Percentiles rank a stretch among this genome's conserved stretches.
Conservation (phyloP, 2,797 vertebrate genomes). For the Etheostoma nigrum region DNA sequence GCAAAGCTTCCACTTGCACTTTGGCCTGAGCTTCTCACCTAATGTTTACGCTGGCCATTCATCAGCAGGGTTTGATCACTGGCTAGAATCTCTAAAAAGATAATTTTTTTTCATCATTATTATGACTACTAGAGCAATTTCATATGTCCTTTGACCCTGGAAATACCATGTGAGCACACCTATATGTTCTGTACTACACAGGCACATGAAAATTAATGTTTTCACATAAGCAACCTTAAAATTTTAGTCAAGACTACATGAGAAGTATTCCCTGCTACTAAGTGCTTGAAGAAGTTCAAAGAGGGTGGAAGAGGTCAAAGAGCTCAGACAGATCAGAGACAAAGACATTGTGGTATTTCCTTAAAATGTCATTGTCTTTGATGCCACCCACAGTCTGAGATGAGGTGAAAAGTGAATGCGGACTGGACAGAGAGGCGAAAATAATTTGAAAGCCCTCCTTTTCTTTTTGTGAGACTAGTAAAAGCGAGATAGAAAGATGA, state of each 20-base stretch:
- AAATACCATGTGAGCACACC: slow-evolving; percentile 3
- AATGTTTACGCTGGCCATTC: slow-evolving; percentile 60
- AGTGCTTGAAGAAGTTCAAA: slow-evolving; percentile 23
- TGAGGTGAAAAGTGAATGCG: slow-evolving; percentile 3
- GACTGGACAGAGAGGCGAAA: slow-evolving; percentile 27
- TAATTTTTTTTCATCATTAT: slow-evolving; percentile 58
- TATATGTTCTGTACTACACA: neutral
- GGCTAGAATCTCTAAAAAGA: slow-evolving; percentile 41
- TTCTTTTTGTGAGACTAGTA: slow-evolving; percentile 17
- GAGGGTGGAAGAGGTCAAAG: slow-evolving; percentile 45
- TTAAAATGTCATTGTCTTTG: slow-evolving; percentile 71
- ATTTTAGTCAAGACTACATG: neutral
- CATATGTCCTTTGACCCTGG: slow-evolving; percentile 15
- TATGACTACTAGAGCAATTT: slow-evolving; percentile 19
- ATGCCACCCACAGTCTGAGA: slow-evolving; percentile 44
- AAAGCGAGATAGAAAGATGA: slow-evolving; percentile 42
- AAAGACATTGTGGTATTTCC: slow-evolving; percentile 59
- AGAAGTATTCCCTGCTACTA: neutral
- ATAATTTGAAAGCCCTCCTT: slow-evolving; percentile 33
- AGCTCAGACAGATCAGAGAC: slow-evolving; percentile 35
- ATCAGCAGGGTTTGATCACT: slow-evolving; percentile 54
- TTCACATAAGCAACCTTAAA: neutral
- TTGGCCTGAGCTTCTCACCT: slow-evolving; percentile 68
- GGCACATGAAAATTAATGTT: neutral
- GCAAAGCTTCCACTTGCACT: slow-evolving; percentile 71